Evolutionary conservation across 2,888 invertebrate species (phyloP).

Genomic region (Exocentrus adspersus): DNA sequence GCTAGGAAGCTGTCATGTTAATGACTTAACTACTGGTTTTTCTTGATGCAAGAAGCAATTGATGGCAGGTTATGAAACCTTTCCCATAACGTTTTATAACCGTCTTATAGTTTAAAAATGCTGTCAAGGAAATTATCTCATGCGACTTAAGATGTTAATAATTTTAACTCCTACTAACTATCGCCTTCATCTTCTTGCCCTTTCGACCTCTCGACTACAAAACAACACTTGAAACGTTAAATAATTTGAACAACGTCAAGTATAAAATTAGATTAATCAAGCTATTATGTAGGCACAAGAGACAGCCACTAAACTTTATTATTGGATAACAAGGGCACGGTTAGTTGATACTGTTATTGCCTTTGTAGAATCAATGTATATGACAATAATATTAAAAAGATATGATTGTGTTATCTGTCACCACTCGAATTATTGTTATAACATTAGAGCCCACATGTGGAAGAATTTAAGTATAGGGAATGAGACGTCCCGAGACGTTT

Average conservation of each 20-base stretch:
- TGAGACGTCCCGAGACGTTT: too few species aligned
- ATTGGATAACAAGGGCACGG: constrained; percentile 21
- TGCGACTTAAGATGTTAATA: too few species aligned
- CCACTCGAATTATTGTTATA: constrained; percentile 11
- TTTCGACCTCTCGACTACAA: background rate
- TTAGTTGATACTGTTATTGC: constrained; percentile 7
- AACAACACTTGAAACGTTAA: background rate
- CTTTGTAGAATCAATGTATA: background rate
- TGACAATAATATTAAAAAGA: background rate
- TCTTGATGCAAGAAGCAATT: too few species aligned
- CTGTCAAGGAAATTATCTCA: too few species aligned
- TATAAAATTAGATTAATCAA: constrained; percentile 4
- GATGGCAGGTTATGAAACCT: too few species aligned
- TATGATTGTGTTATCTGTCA: background rate
- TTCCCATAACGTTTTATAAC: too few species aligned
- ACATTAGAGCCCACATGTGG: constrained; percentile 16
- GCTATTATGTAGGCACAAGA: background rate
- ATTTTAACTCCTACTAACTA: too few species aligned
- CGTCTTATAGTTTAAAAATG: too few species aligned
- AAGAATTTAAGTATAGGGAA: too few species aligned
- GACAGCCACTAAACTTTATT: constrained; percentile 10
- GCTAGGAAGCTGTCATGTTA: too few species aligned
- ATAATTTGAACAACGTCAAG: background rate
- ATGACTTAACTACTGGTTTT: too few species aligned
- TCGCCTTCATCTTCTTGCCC: background rate